Base-by-base conservation (phyloP, 1,140 invertebrate species). In the Calycopis cecrops region DNA sequence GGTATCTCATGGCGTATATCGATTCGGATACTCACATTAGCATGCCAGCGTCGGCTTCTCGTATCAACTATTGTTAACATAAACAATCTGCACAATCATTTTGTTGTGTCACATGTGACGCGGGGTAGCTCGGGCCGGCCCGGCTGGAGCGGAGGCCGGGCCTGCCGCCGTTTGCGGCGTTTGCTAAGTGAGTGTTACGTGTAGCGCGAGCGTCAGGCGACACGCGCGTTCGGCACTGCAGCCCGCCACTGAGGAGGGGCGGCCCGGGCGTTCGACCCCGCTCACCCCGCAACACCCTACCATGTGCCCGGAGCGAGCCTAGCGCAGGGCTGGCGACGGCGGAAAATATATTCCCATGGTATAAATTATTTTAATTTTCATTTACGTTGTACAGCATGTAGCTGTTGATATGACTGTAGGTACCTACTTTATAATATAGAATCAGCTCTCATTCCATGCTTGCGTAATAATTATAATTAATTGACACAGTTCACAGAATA, bases 161-260 rank as follows among this genome's bases (percentile, higher is more conserved):
- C 79, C 73, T 72, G 73, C 78, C 67, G 73, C 75, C 68, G 75
- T 66, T 60, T 72, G 79, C 81, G 81, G 81, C 75, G 73, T 76
- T 78, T 65, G 75, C 64, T 76, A 78, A 85, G 74, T 85, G 82
- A 83, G 73, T 70, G 64, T 67, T 70, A 73, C 75, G 75, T 68
- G 73, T 69, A 69, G 75, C 78, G 81, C 83, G 74, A 74, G 75
- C 78, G 77, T 64, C 69, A 75, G 73, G 73, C 82, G 78, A 81
- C 78, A 84, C 82, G 82, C 82, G 80, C 79, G 80, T 77, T 73
- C 73, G 76, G 76, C 80, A 84, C 77, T 82, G 80, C 80, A 77
- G 73, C 69, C 77, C 78, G 78, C 73, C 80, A 84, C 79, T 85
- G 80, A 81, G 79, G 81, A 79, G 82, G 82, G 79, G 79, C 79